A percentile compares a stretch with the other conserved stretches of the same genome.
Conservation (phyloP, 2,888 invertebrate species). For the Rhaphigaster nebulosa region DNA sequence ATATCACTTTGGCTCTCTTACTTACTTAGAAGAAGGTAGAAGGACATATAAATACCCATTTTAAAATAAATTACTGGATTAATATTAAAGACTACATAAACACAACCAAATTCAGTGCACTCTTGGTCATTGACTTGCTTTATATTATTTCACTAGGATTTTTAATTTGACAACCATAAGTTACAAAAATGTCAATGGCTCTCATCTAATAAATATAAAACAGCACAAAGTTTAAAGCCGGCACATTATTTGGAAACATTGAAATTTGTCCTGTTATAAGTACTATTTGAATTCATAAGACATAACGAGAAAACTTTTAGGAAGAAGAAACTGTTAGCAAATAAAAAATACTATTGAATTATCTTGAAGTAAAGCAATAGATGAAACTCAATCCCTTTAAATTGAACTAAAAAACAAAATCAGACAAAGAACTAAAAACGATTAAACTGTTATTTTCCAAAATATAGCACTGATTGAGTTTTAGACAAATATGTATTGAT, state of each 20-base stretch:
- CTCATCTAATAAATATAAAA: slow-evolving; percentile 35
- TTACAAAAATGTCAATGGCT: slow-evolving; percentile 24
- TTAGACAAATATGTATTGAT: background rate
- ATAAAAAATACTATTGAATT: background rate
- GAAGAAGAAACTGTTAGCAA: background rate
- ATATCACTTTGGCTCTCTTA: slow-evolving; percentile 56
- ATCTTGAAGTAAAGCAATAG: background rate
- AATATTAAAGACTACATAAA: slow-evolving; percentile 56
- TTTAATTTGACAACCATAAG: slow-evolving; percentile 37
- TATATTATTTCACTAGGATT: slow-evolving; percentile 27
- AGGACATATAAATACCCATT: slow-evolving; percentile 42
- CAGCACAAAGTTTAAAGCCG: background rate
- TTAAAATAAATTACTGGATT: slow-evolving; percentile 47
- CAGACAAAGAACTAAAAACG: background rate
- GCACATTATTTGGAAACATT: background rate
- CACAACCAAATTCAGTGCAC: slow-evolving; percentile 53
- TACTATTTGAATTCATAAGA: background rate
- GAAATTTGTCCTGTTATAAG: background rate
- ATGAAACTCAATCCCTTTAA: background rate
- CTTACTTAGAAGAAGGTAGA: slow-evolving; percentile 53
- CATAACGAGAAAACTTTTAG: background rate
- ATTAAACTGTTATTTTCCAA: background rate
- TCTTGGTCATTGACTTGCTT: slow-evolving; percentile 51
- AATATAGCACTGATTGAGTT: background rate
- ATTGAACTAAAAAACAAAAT: background rate